Base-by-base conservation (phyloP, 2,888 invertebrate genomes). In the Cryptocephalus primarius region DNA sequence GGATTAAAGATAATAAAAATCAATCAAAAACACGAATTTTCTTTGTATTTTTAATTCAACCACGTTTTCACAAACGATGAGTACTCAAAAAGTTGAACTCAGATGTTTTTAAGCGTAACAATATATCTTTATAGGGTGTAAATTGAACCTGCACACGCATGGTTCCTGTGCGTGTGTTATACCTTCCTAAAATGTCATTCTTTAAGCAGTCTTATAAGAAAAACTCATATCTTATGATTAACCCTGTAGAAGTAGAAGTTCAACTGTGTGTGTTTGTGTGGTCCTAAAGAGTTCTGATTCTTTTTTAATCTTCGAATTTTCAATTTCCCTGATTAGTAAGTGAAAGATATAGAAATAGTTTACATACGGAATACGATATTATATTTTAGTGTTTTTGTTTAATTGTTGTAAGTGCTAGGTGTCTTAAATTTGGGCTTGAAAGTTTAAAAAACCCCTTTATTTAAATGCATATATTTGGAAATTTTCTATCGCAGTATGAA, bases 81-180 rank as follows among this genome's bases (percentile, higher is more conserved):
- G 66, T 68, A 68, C 64, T 67, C 59, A 62, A 32, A 22, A 32
- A 62, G 64, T 67, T 64, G 64, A 66, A 67, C 64, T 65, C 63
- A 63, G 64, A 64, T 66, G 62, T 63, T 42, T 39, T 42, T 67
- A 68, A 68, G 67, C 66, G 66, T 67, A 67, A 68, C 66, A 65
- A 63, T 36, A 36, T 36, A 36, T 36, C 12, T 36, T 12, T 11
- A 36, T 61, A 58, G 59, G 57, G 53, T 48, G 44, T 47, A 52
- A 49, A 50, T 54, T 54, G 44, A 49, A 55, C 46, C 50, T 36
- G 11, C n/a, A 36, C 36, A n/a, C 36, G n/a, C n/a, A 36, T 36
- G n/a, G n/a, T 36, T 11, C 12, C 12, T 36, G 2, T 22, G 56
- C 59, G 57, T 59, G 59, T 64, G 59, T 64, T 65, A 63, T 62